Percentiles rank a stretch among this genome's conserved stretches.
Conservation (phyloP, 2,797 vertebrate species). For the Pterois miles region DNA sequence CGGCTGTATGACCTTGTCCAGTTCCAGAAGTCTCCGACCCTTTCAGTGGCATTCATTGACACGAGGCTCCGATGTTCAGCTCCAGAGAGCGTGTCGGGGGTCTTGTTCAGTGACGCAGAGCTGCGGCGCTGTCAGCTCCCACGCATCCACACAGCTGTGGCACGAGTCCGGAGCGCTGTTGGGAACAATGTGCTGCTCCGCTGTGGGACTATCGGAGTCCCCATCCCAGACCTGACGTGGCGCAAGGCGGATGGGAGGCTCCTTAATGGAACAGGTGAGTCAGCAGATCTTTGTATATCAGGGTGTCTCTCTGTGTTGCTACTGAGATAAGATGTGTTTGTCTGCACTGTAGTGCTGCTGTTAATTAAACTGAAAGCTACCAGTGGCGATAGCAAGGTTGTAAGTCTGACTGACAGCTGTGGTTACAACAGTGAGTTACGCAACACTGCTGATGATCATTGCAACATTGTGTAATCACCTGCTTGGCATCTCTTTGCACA, state of each 20-base stretch:
- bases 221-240: constrained; percentile 93
- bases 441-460: constrained; percentile 46
- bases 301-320: background rate
- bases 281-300: constrained; percentile 6
- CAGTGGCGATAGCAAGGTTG: constrained; percentile 22
- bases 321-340: constrained; percentile 45
- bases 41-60: constrained; percentile 92
- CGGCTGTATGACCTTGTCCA: constrained; percentile 92
- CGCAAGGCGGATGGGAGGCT: constrained; percentile 85
- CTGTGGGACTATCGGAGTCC: constrained; percentile 93
- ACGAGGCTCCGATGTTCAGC: constrained; percentile 89
- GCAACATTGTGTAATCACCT: constrained; percentile 42
- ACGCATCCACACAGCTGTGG: constrained; percentile 87
- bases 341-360: constrained; percentile 29
- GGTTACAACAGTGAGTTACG: constrained; percentile 41
- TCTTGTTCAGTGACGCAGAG: constrained; percentile 92
- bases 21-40: constrained; percentile 89
- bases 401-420: constrained; percentile 66
- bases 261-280: constrained; percentile 92
- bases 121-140: constrained; percentile 92
- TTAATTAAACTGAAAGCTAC: constrained; percentile 67
- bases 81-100: constrained; percentile 90
- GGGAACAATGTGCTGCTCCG: constrained; percentile 94
- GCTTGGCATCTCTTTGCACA: background rate
- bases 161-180: constrained; percentile 87